Evolutionary conservation across 2,888 invertebrate species (phyloP).

Genomic region (Acanthosoma haemorrhoidale): DNA sequence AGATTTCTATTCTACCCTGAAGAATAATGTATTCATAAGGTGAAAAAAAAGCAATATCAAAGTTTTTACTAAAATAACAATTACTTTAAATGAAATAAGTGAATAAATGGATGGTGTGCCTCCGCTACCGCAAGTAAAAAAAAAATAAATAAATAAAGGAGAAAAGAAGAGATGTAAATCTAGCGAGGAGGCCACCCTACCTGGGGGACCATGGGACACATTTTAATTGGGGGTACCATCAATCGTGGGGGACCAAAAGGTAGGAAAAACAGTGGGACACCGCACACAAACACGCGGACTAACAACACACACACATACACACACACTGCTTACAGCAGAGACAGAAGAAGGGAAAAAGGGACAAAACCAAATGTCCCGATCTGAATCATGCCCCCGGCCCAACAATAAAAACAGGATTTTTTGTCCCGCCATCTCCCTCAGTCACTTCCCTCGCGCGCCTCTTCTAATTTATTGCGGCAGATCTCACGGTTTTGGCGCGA

Average conservation of each 20-base stretch:
- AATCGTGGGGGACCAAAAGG: neutral
- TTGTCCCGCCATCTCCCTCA: neutral
- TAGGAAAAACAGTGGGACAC: constrained; percentile 9
- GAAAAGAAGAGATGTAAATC: constrained; percentile 2
- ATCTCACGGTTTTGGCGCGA: constrained; percentile 20
- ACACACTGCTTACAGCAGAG: neutral
- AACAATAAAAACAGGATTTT: constrained; percentile 24
- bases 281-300: neutral
- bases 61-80: no score
- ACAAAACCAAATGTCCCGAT: neutral
- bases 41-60: no score
- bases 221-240: constrained; percentile 22
- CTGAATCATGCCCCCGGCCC: constrained; percentile 15
- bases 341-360: neutral
- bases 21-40: no score
- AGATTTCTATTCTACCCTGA: no score
- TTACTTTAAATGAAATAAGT: no score
- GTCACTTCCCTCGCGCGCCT: neutral
- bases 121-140: neutral
- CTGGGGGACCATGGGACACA: constrained; percentile 18
- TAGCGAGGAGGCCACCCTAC: constrained; percentile 8
- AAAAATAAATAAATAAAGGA: constrained; percentile 11
- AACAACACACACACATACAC: neutral
- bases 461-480: constrained; percentile 19
- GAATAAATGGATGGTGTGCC: neutral